Evolutionary conservation across 2,888 invertebrate genomes (phyloP).

Genomic region (Sisyra nigra): DNA sequence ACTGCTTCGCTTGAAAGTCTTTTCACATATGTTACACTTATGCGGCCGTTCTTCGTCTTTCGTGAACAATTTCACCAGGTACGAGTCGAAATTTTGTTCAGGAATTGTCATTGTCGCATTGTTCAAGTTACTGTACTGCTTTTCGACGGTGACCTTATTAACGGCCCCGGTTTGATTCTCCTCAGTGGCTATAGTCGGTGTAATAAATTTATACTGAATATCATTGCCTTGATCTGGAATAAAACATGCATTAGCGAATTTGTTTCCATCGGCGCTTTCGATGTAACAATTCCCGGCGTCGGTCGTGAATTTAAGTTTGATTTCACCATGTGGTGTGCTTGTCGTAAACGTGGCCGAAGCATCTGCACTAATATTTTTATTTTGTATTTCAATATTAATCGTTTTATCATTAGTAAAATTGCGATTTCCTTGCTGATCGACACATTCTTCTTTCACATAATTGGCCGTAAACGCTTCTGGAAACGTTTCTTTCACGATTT

Average conservation of each 20-base stretch:
- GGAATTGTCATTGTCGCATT: constrained; percentile 1
- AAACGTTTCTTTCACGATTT: no score
- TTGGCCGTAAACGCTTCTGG: no score
- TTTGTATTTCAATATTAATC: no score
- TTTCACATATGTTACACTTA: constrained; percentile 5
- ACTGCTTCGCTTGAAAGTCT: constrained; percentile 2
- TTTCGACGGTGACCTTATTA: constrained; percentile 1
- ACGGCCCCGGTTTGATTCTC: neutral
- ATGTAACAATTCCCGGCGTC: constrained; percentile 3
- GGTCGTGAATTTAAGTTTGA: constrained; percentile 2
- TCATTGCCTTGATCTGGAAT: neutral
- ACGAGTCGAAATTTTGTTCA: constrained; percentile 5
- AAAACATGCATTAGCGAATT: neutral
- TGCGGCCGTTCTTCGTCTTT: constrained; percentile 4
- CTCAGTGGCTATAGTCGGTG: neutral
- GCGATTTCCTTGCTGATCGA: no score
- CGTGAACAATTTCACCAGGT: constrained; percentile 3
- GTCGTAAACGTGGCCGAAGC: no score
- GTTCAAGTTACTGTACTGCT: neutral
- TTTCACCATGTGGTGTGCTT: neutral
- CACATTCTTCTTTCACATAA: no score
- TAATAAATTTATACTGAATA: neutral
- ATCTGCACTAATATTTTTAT: no score
- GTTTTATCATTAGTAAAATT: no score
- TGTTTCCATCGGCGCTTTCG: neutral